Base-by-base conservation (phyloP, 1,140 invertebrate species). In the Myzus persicae region DNA sequence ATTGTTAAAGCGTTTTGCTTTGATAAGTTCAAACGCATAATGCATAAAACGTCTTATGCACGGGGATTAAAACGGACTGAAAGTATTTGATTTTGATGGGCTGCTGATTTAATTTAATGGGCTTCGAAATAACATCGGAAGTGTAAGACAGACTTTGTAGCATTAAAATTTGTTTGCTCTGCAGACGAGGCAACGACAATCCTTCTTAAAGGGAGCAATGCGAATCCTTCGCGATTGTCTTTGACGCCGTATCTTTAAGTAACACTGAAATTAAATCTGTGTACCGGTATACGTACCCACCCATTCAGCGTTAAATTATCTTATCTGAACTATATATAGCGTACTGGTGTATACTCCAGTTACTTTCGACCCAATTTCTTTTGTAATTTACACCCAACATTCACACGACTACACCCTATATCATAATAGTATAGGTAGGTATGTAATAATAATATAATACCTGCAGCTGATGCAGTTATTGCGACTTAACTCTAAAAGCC, bases 241-340 rank as follows among this genome's bases (percentile, higher is more conserved):
- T 38, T 36, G 48, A 18, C 36, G 22, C 46, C 48, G 48, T 90
- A 90, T 90, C 88, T 90, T 90, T 48, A 54, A 51, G 48, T 90
- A 54, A 90, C 88, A 90, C 88, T 90, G n/a, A 90, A 48, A 54
- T 90, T 90, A 90, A 90, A 90, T 90, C 42, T 26, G 42, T 85
- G 2, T 85, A 44, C 31, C 31, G 11, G 59, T 31, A 59, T 46
- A 46, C 14, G 8, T 67, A 67, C 31, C 59, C 7, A 9, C 7
- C 24, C 42, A 51, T 88, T 88, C 6, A 22, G 46, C 31, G 59
- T 88, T 48, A 88, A 88, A 88, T 88, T 88, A 48, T 48, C 85
- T 88, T 51, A 88, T 88, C 85, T 88, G n/a, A 48, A 48, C 38
- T 9, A 26, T n/a, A 31, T 59, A 67, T 14, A n/a, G 59, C n/a